Conservation (phyloP, 2,797 vertebrate genomes). For the Semotilus atromaculatus region DNA sequence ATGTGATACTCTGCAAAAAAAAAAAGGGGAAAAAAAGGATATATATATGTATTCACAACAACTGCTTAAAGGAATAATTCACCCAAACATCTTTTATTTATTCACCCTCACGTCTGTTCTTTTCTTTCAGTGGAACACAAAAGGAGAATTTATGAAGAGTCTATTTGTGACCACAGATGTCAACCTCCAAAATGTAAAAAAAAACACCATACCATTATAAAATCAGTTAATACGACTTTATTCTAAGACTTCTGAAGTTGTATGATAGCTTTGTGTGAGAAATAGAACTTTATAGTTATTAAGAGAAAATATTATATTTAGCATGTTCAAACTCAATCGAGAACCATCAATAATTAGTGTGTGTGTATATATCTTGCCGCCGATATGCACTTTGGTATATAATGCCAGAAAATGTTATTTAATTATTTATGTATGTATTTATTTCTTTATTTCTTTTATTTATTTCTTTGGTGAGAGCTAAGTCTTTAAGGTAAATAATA, state of each 20-base stretch:
- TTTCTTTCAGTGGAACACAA: no score
- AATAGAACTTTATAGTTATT: no score
- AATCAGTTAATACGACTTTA: neutral
- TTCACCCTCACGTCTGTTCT: no score
- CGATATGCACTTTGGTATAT: neutral
- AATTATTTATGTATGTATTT: neutral
- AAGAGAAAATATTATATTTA: no score
- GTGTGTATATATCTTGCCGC: no score
- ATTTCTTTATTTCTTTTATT: neutral
- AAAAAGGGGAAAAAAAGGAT: neutral
- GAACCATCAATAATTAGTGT: no score
- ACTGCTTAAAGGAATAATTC: no score
- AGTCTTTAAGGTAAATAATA: slow-evolving; percentile 21
- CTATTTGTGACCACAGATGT: neutral
- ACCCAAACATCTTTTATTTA: no score
- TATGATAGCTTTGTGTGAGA: no score
- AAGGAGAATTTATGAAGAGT: neutral
- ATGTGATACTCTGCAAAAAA: slow-evolving; percentile 8
- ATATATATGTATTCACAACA: no score
- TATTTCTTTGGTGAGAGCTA: neutral
- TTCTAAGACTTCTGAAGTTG: neutral
- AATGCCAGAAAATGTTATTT: neutral
- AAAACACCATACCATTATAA: neutral
- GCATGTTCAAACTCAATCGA: no score
- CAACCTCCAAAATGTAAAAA: neutral